A percentile compares a stretch with the other conserved stretches of the same genome.
Evolutionary conservation across 2,888 invertebrate genomes (phyloP).

Genomic region (Troilus luridus): DNA sequence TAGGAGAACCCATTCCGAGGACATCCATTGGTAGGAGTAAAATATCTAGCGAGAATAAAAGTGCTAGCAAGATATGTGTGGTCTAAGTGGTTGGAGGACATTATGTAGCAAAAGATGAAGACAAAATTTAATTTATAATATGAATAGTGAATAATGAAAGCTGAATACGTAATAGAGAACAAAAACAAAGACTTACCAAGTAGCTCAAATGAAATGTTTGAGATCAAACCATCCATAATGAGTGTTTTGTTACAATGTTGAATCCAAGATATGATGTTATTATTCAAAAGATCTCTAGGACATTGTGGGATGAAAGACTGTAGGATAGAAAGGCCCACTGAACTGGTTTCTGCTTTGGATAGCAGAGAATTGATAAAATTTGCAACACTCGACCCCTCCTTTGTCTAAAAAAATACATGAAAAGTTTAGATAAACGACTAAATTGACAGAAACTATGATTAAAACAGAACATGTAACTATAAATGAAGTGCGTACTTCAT

Average conservation of each 20-base stretch:
- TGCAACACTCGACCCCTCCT: slow-evolving; percentile 17
- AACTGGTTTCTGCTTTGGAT: slow-evolving; percentile 37
- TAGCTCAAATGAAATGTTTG: slow-evolving; percentile 48
- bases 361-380: slow-evolving; percentile 59
- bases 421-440: neutral
- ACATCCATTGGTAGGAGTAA: too few species aligned
- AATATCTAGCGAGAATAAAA: too few species aligned
- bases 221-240: slow-evolving; percentile 29
- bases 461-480: neutral
- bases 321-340: slow-evolving; percentile 54
- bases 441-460: neutral
- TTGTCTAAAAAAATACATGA: slow-evolving; percentile 48
- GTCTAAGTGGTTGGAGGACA: too few species aligned
- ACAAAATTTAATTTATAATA: too few species aligned
- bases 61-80: too few species aligned
- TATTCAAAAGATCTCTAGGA: slow-evolving; percentile 51
- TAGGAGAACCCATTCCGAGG: too few species aligned
- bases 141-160: too few species aligned
- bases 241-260: slow-evolving; percentile 60
- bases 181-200: slow-evolving; percentile 34
- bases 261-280: slow-evolving; percentile 59
- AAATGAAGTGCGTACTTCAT: neutral
- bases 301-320: slow-evolving; percentile 57
- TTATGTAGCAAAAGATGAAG: too few species aligned
- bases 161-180: too few species aligned